Base-by-base conservation (phyloP, 2,113 vertebrate species). In the Pterophyllum scalare region DNA sequence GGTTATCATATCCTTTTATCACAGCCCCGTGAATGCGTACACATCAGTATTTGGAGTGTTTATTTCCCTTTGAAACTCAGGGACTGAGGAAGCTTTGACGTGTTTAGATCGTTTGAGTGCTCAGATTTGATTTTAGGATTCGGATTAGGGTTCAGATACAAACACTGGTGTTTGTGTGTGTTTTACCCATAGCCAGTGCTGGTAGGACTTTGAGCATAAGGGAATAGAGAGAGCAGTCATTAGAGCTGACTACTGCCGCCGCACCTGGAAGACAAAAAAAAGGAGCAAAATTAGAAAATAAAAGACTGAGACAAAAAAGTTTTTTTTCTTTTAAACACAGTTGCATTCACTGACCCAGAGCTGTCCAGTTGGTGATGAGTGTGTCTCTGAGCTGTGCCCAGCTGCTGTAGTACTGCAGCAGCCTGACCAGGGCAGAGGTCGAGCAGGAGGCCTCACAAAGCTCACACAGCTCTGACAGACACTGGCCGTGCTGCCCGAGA, bases 331-430 rank as follows among this genome's bases (percentile, higher is more conserved):
- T 40, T 67, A 67, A 49, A 0, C 2, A 28, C 0, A 28, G 64
- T 3, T 67, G 64, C 24, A 19, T 67, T 20, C 43, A 15, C 90
- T 82, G 31, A 96, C 96, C 95, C 20, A 88, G 87, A 2, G 95
- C 92, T 0, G 49, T 90, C 96, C 96, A 96, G 83, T 79, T 31
- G 7, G 91, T 1, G 49, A 96, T 56, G 22, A 94, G 90, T 0
- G 90, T 54, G 87, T 96, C 95, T 88, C 95, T 79, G 76, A 96
- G 93, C 75, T 95, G 95, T 65, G 95, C 95, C 96, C 95, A 96
- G 90, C 94, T 84, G 80, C 93, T 64, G 72, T 95, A 95, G 93
- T 91, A 96, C 89, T 96, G 95, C 72, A 93, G 88, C 80, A 95
- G 92, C 56, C 96, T 83, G 59, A 94, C 20, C 43, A 96, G 88